Conservation (phyloP, 2,797 vertebrate genomes). For the Oreortyx pictus region DNA sequence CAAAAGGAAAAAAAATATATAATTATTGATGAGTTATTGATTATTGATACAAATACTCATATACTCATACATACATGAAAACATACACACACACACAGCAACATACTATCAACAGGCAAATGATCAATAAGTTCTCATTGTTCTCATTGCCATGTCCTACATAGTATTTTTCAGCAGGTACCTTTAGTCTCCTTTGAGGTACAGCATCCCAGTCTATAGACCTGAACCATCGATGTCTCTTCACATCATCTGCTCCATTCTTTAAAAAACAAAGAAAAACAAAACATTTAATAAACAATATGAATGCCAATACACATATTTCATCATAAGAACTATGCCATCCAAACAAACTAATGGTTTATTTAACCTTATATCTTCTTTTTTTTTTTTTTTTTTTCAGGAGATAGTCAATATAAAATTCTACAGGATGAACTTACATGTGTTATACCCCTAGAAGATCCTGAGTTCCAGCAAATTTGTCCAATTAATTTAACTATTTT, state of each 20-base stretch:
- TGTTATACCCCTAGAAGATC: neutral
- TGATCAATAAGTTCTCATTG: neutral
- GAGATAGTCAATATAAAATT: neutral
- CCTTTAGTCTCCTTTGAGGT: conserved; percentile 91
- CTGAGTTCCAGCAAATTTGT: neutral
- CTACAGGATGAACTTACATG: neutral
- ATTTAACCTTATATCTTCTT: neutral
- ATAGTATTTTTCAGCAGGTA: conserved; percentile 57
- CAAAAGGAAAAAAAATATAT: neutral
- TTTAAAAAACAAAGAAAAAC: conserved; percentile 49
- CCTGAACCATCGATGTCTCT: conserved; percentile 94
- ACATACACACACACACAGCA: neutral
- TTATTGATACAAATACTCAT: neutral
- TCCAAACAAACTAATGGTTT: neutral
- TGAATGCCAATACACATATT: neutral
- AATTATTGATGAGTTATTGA: neutral
- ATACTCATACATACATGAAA: neutral
- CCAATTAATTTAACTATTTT: neutral
- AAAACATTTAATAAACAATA: neutral
- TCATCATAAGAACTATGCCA: neutral
- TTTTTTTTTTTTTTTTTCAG: neutral
- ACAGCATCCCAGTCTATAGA: conserved; percentile 91
- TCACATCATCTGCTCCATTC: conserved; percentile 94
- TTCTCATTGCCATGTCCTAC: neutral
- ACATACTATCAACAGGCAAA: conserved; percentile 19